Percentiles rank a stretch among this genome's conserved stretches.
Evolutionary conservation across 2,888 invertebrate species (phyloP).

Genomic region (Argyresthia albistria): DNA sequence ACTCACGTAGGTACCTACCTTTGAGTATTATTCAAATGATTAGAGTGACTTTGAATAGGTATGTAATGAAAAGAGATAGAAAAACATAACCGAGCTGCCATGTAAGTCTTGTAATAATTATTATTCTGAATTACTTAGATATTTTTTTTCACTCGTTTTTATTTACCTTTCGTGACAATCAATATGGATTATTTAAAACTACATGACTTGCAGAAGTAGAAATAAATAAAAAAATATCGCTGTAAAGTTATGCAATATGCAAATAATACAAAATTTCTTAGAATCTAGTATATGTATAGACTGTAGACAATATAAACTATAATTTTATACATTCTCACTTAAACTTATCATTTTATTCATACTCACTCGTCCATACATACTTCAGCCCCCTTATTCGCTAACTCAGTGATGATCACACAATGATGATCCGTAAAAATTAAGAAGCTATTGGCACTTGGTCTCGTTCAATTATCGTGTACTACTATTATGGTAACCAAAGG

Average conservation of each 20-base stretch:
- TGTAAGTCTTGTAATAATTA: too few species aligned
- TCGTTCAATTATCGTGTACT: too few species aligned
- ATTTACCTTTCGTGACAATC: not conserved
- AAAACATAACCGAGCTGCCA: too few species aligned
- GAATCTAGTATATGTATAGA: constrained; percentile 8
- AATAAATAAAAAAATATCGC: constrained; percentile 10
- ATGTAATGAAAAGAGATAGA: not conserved
- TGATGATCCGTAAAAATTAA: too few species aligned
- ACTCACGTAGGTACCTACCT: not conserved
- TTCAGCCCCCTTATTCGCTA: too few species aligned
- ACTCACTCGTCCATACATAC: constrained; percentile 31
- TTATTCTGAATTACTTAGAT: too few species aligned
- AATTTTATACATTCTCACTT: constrained; percentile 17
- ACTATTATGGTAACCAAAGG: too few species aligned
- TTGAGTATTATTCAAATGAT: not conserved
- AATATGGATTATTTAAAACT: not conserved
- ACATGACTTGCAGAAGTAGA: constrained; percentile 6
- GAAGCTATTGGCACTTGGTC: too few species aligned
- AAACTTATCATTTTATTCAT: constrained; percentile 30
- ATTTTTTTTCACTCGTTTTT: too few species aligned
- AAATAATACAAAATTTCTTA: not conserved
- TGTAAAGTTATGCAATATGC: not conserved
- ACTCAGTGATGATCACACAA: too few species aligned
- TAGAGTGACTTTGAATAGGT: not conserved
- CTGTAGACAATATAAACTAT: constrained; percentile 32